phyloP scores from a whole-genome alignment of 2,113 vertebrate species.

The Varanus salvator region DNA sequence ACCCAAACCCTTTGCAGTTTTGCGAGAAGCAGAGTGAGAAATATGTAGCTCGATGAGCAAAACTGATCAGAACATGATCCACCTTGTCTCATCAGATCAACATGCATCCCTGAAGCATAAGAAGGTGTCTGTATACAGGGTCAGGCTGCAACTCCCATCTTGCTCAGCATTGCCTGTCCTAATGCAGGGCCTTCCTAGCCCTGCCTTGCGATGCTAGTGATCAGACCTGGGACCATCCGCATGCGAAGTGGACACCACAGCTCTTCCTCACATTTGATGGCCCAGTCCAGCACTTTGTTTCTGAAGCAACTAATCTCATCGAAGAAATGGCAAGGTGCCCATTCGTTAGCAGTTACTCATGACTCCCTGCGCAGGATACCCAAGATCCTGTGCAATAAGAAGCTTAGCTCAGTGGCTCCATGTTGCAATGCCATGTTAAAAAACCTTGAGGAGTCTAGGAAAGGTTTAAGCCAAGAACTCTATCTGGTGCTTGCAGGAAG shows the following conservation, averaged over 20 bases:
- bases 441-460: neutral
- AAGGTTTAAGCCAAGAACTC: too few species aligned
- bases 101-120: neutral
- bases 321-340: too few species aligned
- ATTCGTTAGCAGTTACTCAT: too few species aligned
- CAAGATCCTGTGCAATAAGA: too few species aligned
- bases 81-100: neutral
- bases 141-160: neutral
- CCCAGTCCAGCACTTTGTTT: too few species aligned
- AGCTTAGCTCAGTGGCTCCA: neutral
- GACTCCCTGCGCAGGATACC: too few species aligned
- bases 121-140: neutral
- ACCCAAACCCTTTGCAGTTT: neutral
- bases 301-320: too few species aligned
- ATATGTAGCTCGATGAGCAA: neutral
- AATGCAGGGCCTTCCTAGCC: neutral
- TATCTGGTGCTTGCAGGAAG: too few species aligned
- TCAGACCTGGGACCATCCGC: neutral
- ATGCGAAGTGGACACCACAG: too few species aligned
- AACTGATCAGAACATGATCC: neutral
- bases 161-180: neutral
- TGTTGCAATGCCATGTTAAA: neutral
- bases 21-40: neutral
- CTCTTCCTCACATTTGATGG: too few species aligned
- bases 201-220: neutral